Evolutionary conservation across 2,888 invertebrate species (phyloP).

Genomic region (Ennomos erosarius): DNA sequence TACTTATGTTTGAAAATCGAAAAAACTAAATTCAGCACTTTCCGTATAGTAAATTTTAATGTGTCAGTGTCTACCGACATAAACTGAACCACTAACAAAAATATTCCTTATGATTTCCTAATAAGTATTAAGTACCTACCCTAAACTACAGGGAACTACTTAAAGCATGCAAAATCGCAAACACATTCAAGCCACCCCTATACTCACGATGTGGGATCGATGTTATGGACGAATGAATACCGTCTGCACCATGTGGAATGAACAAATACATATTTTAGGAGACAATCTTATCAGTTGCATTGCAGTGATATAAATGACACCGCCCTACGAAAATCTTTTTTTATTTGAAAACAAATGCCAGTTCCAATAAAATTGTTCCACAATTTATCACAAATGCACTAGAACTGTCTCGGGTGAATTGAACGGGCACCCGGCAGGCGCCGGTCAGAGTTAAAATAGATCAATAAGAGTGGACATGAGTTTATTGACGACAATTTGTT

Average conservation of each 20-base stretch:
- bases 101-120: too few relatives aligned
- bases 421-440: conserved; percentile 57
- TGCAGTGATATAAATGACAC: conserved; percentile 21
- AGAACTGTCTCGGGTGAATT: conserved; percentile 66
- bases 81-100: background rate
- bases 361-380: conserved; percentile 10
- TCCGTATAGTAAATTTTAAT: too few relatives aligned
- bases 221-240: conserved; percentile 81
- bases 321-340: conserved; percentile 3
- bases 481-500: conserved; percentile 72
- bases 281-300: conserved; percentile 42
- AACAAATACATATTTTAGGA: conserved; percentile 45
- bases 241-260: conserved; percentile 73
- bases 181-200: conserved; percentile 18
- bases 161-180: conserved; percentile 40
- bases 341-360: conserved; percentile 8
- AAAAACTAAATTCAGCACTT: too few relatives aligned
- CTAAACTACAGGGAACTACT: background rate
- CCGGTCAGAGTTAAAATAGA: conserved; percentile 66
- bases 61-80: too few relatives aligned
- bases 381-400: conserved; percentile 9
- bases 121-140: too few relatives aligned
- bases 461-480: conserved; percentile 69
- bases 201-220: conserved; percentile 79
- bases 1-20: too few relatives aligned